Base-by-base conservation (phyloP, 2,113 vertebrate species). In the Trichomycterus rosablanca region DNA sequence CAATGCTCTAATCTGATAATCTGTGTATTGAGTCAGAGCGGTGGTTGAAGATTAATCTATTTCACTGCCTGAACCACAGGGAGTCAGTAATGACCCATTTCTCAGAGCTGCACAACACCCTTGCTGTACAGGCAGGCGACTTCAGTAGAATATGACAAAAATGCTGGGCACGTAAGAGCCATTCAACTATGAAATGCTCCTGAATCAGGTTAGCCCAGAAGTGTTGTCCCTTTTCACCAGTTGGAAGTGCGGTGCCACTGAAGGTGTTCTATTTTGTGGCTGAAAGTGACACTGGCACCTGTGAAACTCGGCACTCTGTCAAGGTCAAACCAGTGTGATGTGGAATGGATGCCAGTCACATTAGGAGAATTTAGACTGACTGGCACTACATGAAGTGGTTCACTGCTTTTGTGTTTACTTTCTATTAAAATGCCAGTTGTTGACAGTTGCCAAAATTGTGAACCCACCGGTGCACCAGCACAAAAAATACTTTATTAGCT, bases 1-100 rank as follows among this genome's bases (percentile, higher is more conserved):
- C 71, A 68, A 73, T 69, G 75, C 79, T 74, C 66, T 80, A 82
- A 85, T 79, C 74, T 75, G 78, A 81, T 84, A 80, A 84, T 85
- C 80, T 79, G 76, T 79, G 79, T 82, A 80, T 84, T 78, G 67
- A 76, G 79, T 71, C 71, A 67, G 66, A 74, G 68, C 82, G 84
- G 82, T 79, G 78, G 81, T 72, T 70, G 62, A 49, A 59, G 60
- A 68, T 80, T 80, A 80, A 79, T 78, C 73, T 73, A 73, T 81
- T 80, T 82, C 73, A 72, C 68, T 78, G 71, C 61, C 74, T 73
- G 79, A 81, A 78, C 73, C 78, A 15, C 64, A 63, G 74, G 10
- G 30, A 70, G 78, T 79, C 59, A 48, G 67, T 73, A 71, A 73
- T 42, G 65, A 58, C 40, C 43, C 30, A 44, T 58, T 54, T 48